phyloP scores from a whole-genome alignment of 1,140 invertebrate genomes.

The Drosophila sturtevanti region DNA sequence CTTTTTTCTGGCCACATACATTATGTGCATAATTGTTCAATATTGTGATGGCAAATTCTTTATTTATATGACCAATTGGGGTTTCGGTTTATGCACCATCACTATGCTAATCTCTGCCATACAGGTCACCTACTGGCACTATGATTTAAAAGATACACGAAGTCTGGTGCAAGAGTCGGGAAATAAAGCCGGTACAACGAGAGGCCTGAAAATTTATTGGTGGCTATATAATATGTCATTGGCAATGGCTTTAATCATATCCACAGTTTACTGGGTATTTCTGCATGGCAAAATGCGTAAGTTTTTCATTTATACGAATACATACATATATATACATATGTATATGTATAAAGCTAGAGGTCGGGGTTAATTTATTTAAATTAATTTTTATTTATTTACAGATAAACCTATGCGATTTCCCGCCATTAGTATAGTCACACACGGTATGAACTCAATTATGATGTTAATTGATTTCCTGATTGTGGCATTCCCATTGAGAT shows the following conservation, averaged over 20 bases:
- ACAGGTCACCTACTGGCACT: constrained; percentile 75
- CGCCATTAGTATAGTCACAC: constrained; percentile 88
- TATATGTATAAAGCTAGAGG: not conserved
- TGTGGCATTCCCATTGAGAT: constrained; percentile 87
- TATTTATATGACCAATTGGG: constrained; percentile 91
- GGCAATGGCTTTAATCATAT: constrained; percentile 85
- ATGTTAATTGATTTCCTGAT: constrained; percentile 89
- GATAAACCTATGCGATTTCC: constrained; percentile 73
- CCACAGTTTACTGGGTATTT: constrained; percentile 86
- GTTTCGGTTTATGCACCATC: constrained; percentile 84
- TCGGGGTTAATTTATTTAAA: not conserved
- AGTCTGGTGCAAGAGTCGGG: constrained; percentile 61
- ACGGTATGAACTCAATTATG: constrained; percentile 88
- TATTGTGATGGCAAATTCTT: constrained; percentile 82
- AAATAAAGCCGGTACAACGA: constrained; percentile 53
- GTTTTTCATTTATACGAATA: constrained; percentile 15
- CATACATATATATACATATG: no score
- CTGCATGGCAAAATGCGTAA: constrained; percentile 84
- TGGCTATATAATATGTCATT: constrained; percentile 84
- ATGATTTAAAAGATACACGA: constrained; percentile 48
- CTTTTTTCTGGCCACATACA: constrained; percentile 83
- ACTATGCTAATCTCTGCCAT: constrained; percentile 69
- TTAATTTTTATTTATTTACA: constrained; percentile 20
- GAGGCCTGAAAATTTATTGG: constrained; percentile 84
- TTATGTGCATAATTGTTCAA: constrained; percentile 84